These are phyloP conservation scores for Arbacia lixula DNA, from an alignment of 53 echinoderm and acorn worm species.

Conservation along the genomic window DNA sequence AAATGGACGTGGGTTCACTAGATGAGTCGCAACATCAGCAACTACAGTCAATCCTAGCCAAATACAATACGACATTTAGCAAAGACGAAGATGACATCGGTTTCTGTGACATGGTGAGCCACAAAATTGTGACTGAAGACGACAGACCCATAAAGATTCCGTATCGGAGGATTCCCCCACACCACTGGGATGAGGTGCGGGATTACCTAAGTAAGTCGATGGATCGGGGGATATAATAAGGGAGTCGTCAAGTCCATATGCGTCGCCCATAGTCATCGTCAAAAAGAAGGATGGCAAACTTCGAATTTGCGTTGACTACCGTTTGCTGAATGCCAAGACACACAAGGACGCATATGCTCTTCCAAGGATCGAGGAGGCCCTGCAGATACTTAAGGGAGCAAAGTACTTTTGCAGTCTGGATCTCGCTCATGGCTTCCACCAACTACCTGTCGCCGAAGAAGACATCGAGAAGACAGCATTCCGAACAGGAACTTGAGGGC, in stretches of 20 bases:
- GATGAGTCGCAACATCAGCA: too few species aligned
- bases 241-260: constrained; percentile 67
- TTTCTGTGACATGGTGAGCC: constrained; percentile 35
- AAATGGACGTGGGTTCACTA: too few species aligned
- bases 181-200: constrained; percentile 63
- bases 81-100: constrained; percentile 56
- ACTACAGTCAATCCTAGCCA: too few species aligned
- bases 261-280: constrained; percentile 65
- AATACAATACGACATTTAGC: constrained; percentile 56
- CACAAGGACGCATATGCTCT: constrained; percentile 79
- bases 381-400: constrained; percentile 72
- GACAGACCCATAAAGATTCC: constrained; percentile 55
- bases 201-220: constrained; percentile 39
- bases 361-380: constrained; percentile 64
- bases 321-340: constrained; percentile 72
- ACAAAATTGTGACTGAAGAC: constrained; percentile 31
- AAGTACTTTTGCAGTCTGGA: constrained; percentile 74
- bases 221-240: constrained; percentile 30
- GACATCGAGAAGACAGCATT: constrained; percentile 82
- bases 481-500: constrained; percentile 74
- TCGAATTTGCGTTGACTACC: constrained; percentile 57
- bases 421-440: constrained; percentile 77
- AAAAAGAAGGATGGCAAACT: constrained; percentile 69
- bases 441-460: constrained; percentile 64
- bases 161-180: constrained; percentile 55